Evolutionary conservation across 1,140 invertebrate species (phyloP).

Genomic region (Carposina sasakii): DNA sequence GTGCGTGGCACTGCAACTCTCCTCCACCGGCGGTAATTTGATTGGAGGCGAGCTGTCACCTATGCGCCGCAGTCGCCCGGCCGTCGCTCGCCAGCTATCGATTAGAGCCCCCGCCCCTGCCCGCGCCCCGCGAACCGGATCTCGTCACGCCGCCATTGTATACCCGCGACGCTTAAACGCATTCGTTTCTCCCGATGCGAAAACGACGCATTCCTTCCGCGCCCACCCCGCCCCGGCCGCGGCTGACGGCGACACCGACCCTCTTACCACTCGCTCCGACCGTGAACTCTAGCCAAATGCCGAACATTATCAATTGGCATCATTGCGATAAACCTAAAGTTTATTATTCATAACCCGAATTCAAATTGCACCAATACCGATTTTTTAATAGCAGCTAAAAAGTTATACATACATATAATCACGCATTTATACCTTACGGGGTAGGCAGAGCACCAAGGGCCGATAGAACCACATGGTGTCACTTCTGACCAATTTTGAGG

Average conservation of each 20-base stretch:
- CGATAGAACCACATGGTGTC: no score
- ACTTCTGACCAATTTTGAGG: no score
- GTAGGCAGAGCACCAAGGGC: no score
- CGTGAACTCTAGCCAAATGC: constrained; percentile 4
- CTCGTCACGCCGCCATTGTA: constrained; percentile 71
- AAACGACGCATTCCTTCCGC: constrained; percentile 72
- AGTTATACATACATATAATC: no score
- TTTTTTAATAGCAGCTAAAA: no score
- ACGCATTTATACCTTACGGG: no score
- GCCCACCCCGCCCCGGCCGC: constrained; percentile 43
- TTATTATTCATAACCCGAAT: no score
- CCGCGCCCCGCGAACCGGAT: constrained; percentile 66
- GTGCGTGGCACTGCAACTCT: constrained; percentile 56
- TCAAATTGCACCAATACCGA: no score
- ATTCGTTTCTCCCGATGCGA: constrained; percentile 72
- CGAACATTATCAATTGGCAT: no score
- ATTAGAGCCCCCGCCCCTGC: constrained; percentile 64
- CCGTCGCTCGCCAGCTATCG: constrained; percentile 73
- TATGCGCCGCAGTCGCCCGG: constrained; percentile 70
- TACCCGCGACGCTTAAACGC: constrained; percentile 72
- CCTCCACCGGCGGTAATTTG: constrained; percentile 63
- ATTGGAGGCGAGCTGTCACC: constrained; percentile 71
- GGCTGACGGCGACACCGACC: constrained; percentile 41
- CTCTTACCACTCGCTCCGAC: constrained; percentile 37
- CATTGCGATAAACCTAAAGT: no score